These are phyloP conservation scores for Mola mola DNA, from an alignment of 2,113 vertebrate genomes.

Conservation along the genomic window DNA sequence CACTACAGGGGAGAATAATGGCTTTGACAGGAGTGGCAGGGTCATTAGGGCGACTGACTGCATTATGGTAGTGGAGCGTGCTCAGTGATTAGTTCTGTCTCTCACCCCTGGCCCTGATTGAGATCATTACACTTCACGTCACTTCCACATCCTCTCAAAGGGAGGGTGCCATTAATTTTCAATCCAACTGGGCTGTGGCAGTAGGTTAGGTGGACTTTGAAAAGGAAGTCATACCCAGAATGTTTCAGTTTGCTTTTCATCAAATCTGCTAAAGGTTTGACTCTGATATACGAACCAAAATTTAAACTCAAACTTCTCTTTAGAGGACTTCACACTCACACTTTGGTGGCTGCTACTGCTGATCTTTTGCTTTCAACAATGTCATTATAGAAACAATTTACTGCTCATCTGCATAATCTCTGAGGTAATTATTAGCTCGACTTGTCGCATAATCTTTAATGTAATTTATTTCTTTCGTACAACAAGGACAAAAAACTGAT, in stretches of 20 bases:
- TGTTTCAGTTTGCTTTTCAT: background rate
- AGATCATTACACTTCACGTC: conserved; percentile 84
- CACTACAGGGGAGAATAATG: conserved; percentile 80
- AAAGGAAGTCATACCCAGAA: background rate
- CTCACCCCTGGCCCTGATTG: conserved; percentile 79
- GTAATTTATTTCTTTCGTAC: conserved; percentile 37
- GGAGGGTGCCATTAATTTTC: conserved; percentile 74
- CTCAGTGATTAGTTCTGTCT: conserved; percentile 84
- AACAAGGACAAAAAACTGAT: conserved; percentile 47
- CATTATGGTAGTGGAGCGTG: conserved; percentile 81
- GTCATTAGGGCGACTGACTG: conserved; percentile 83
- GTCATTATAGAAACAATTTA: conserved; percentile 79
- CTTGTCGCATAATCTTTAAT: conserved; percentile 79
- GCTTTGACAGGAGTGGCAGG: conserved; percentile 79
- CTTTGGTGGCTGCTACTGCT: conserved; percentile 47
- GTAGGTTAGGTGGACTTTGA: conserved; percentile 35
- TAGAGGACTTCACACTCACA: background rate
- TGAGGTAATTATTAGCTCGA: conserved; percentile 80
- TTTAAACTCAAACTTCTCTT: background rate
- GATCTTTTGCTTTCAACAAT: conserved; percentile 62
- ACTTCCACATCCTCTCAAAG: conserved; percentile 79
- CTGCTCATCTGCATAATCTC: conserved; percentile 81
- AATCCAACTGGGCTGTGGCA: conserved; percentile 34
- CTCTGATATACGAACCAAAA: too few species aligned
- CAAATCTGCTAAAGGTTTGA: too few species aligned